Evolutionary conservation across 1,140 invertebrate species (phyloP), one percentile per base, ranked within the genome.

Genomic region (Orchesella cincta): DNA sequence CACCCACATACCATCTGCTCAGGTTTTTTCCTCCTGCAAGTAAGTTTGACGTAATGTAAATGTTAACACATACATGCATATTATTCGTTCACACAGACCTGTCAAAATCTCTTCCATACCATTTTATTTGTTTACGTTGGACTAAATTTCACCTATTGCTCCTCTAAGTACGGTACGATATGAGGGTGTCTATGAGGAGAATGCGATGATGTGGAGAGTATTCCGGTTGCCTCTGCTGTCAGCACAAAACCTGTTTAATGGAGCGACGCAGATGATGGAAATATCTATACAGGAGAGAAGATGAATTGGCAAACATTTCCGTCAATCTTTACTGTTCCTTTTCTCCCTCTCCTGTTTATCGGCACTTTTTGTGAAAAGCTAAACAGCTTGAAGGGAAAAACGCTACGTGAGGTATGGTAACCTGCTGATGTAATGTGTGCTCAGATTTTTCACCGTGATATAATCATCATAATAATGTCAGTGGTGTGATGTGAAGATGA

Each of bases 241-340:
- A 67, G 62, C 62, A 67, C 62, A 67, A 33, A 67, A 67, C 62
- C 62, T 67, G 62, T 67, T 67, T 67, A 67, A 67, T 67, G 62
- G 62, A 67, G 26, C 62, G 62, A 31, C 14, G 28, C 62, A 67
- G 62, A 67, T 67, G 62, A 67, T 67, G 31, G 62, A 67, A 67
- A 67, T 31, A 67, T 67, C 8, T 33, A 67, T n/a, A 57, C 52
- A 67, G 8, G 26, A 67, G 62, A 67, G 23, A 67, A 67, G 62
- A 67, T 67, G 62, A 67, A 67, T 67, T 67, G 62, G 62, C 62
- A 67, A 67, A 14, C 62, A 67, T 67, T 67, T 67, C 62, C 62
- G 62, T 67, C 62, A 29, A 31, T 67, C 28, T 67, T 67, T 67
- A 67, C 62, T 31, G n/a, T n/a, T 12, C 29, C 39, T 46, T 20